Conservation (phyloP, 2,797 vertebrate species). For the Chelon labrosus region DNA sequence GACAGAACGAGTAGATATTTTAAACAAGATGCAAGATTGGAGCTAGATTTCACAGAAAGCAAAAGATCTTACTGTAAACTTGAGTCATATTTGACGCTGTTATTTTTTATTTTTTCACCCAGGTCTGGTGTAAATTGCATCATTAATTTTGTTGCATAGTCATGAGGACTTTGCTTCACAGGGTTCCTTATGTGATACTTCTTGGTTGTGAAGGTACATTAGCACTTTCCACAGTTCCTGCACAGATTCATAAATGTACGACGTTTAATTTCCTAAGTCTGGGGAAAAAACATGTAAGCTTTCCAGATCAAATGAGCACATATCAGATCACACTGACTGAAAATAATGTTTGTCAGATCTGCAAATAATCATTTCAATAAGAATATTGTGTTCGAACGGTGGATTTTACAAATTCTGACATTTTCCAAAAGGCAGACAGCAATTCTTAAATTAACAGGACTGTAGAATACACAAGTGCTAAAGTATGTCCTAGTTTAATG, state of each 20-base stretch:
- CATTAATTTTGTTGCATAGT: conserved; percentile 4
- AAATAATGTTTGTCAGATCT: background rate
- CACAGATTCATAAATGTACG: background rate
- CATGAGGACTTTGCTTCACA: conserved; percentile 1
- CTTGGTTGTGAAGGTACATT: conserved; percentile 19
- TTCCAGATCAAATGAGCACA: background rate
- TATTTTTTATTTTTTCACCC: conserved; percentile 53
- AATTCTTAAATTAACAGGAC: background rate
- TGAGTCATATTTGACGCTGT: background rate
- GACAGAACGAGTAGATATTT: background rate
- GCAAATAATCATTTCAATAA: background rate
- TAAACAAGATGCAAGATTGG: background rate
- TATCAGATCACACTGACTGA: background rate
- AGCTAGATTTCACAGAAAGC: background rate
- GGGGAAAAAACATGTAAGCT: background rate
- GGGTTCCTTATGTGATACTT: conserved; percentile 2
- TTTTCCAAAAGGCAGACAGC: background rate
- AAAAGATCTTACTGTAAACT: background rate
- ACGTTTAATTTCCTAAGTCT: background rate
- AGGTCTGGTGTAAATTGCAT: conserved; percentile 43
- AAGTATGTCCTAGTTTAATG: conserved; percentile 35
- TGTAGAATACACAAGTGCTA: conserved; percentile 33
- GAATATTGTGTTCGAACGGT: conserved; percentile 1
- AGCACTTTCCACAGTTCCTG: conserved; percentile 23
- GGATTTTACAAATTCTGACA: conserved; percentile 10